Evolutionary conservation across 2,113 vertebrate species (phyloP).

Genomic region (Caranx ignobilis): DNA sequence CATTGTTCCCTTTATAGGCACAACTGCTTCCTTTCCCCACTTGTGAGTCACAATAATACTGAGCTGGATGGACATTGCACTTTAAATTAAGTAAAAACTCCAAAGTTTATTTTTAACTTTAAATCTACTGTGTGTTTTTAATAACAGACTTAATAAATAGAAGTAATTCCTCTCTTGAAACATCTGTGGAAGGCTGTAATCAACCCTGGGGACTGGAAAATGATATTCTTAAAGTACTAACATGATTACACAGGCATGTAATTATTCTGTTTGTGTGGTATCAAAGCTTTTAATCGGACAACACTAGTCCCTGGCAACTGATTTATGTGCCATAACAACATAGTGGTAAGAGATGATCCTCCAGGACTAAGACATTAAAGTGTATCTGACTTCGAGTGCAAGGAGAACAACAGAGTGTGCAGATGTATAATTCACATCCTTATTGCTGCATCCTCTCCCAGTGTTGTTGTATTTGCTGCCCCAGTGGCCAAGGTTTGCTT

Average conservation of each 20-base stretch:
- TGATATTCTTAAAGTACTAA: conserved; percentile 21
- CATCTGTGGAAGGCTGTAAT: neutral
- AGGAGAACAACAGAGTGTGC: conserved; percentile 27
- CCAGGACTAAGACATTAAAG: conserved; percentile 25
- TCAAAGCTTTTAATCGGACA: conserved; percentile 38
- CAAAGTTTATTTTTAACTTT: neutral
- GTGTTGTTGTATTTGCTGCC: conserved; percentile 35
- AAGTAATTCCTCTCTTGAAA: neutral
- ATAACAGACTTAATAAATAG: neutral
- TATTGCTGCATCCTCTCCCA: conserved; percentile 16
- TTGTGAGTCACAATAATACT: neutral
- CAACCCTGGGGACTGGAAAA: neutral
- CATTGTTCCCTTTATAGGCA: conserved; percentile 17
- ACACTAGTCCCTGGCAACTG: neutral
- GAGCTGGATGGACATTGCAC: neutral
- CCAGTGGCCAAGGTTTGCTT: conserved; percentile 45
- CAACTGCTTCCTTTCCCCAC: conserved; percentile 13
- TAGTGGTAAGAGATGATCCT: conserved; percentile 32
- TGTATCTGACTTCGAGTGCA: conserved; percentile 16
- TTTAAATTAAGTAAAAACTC: neutral
- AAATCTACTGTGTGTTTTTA: neutral
- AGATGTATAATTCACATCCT: conserved; percentile 55
- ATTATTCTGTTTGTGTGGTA: conserved; percentile 36
- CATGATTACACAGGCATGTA: conserved; percentile 24
- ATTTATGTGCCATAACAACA: conserved; percentile 25